Conservation (phyloP, 2,113 vertebrate species). For the Theristicus caerulescens region DNA sequence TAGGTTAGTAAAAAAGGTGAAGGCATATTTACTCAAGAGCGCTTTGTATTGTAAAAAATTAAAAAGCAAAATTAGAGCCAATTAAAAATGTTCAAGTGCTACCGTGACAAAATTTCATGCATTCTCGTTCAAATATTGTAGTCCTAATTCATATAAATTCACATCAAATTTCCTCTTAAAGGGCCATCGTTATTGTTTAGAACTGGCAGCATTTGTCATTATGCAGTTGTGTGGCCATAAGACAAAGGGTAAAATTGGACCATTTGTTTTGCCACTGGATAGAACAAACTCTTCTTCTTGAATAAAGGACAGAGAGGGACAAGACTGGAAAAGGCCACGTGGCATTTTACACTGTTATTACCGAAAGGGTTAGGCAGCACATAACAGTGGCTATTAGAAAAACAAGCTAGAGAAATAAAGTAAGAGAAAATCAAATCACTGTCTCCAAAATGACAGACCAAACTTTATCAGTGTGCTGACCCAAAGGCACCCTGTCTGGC, state of each 20-base stretch:
- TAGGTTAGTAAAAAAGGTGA: background rate
- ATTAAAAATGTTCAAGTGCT: background rate
- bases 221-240: background rate
- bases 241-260: background rate
- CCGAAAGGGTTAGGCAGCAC: background rate
- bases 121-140: background rate
- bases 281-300: background rate
- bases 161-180: background rate
- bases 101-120: background rate
- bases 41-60: background rate
- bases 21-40: background rate
- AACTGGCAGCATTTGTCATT: background rate
- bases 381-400: background rate
- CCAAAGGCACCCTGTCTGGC: background rate
- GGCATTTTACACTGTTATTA: background rate
- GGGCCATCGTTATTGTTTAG: background rate
- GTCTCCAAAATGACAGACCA: background rate
- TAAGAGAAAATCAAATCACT: slow-evolving; percentile 36
- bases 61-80: background rate
- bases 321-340: background rate
- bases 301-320: background rate
- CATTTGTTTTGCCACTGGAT: background rate
- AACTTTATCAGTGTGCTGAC: background rate
- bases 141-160: background rate
- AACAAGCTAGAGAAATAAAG: background rate